A percentile compares a stretch with the other conserved stretches of the same genome.
These are phyloP conservation scores for Acrocephalus arundinaceus DNA, from an alignment of 2,113 vertebrate genomes.

Conservation along the genomic window DNA sequence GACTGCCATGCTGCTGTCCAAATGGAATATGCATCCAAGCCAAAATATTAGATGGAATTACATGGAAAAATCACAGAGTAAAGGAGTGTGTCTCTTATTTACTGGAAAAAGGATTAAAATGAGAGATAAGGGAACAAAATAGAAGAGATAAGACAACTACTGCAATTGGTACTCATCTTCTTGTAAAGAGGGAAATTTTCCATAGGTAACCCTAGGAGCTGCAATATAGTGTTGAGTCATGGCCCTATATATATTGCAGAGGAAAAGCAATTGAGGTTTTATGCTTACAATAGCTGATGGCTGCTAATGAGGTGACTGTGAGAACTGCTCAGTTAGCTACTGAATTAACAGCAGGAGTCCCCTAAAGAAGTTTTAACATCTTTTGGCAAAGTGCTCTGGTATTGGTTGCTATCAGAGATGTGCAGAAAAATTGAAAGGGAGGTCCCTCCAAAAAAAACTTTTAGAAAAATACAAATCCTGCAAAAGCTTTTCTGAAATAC, in stretches of 20 bases:
- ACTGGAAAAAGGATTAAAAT: neutral
- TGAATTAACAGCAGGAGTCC: neutral
- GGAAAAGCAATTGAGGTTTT: neutral
- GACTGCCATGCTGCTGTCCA: neutral
- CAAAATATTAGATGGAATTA: neutral
- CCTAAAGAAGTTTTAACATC: neutral
- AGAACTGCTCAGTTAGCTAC: neutral
- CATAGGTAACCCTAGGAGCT: neutral
- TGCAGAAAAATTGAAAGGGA: neutral
- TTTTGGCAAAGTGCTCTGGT: neutral
- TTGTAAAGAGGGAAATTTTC: neutral
- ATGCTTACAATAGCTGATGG: neutral
- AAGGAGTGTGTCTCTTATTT: neutral
- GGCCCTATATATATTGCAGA: neutral
- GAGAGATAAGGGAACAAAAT: neutral
- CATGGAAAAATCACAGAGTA: neutral
- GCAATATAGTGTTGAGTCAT: neutral
- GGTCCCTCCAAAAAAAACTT: neutral
- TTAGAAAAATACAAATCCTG: neutral
- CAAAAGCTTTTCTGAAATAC: neutral
- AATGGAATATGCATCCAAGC: neutral
- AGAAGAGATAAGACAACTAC: neutral
- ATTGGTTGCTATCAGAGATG: neutral
- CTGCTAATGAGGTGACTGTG: neutral
- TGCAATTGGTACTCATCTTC: neutral